Base-by-base conservation (phyloP, 2,113 vertebrate genomes). In the Oreochromis aureus region DNA sequence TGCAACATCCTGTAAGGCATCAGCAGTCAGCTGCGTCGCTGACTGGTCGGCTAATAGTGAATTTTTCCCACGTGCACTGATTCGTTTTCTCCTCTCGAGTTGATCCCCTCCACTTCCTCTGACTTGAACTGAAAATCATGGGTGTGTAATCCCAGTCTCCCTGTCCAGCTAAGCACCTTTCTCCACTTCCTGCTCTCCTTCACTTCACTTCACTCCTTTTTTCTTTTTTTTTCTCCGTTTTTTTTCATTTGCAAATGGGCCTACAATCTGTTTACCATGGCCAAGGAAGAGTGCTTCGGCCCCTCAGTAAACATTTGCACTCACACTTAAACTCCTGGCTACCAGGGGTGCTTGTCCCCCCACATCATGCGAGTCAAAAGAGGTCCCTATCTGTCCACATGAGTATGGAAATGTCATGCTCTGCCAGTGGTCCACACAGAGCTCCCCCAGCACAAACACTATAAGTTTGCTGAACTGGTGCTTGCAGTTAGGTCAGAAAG, bases 161-260 rank as follows among this genome's bases (percentile, higher is more conserved):
- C 94, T 87, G 91, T 96, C 94, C 84, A 86, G 89, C 93, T 96
- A 94, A 96, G 93, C 93, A 95, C 91, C 94, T 96, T 94, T 94
- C 92, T 92, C 87, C 87, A 93, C 95, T 96, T 96, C 96, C 95
- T 96, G 93, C 92, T 91, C 89, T 69, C 89, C 83, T 90, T 95
- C 92, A 91, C 84, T 90, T 90, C 86, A 78, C 89, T 90, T 90
- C 86, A 78, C 89, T 82, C 41, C 61, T 83, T 30, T 80, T 82
- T 87, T 54, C 81, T 30, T 54, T 34, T 78, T 63, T 46, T 85
- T 90, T 84, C 36, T 69, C 22, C 34, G 6, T 69, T 41, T 87
- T 95, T 95, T 95, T 95, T 94, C 94, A 96, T 95, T 97, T 97
- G 96, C 96, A 97, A 97, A 97, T 97, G 95, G 95, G 89, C 51